Conservation (phyloP, 2,113 vertebrate species). For the Gnathonemus longibarbis region DNA sequence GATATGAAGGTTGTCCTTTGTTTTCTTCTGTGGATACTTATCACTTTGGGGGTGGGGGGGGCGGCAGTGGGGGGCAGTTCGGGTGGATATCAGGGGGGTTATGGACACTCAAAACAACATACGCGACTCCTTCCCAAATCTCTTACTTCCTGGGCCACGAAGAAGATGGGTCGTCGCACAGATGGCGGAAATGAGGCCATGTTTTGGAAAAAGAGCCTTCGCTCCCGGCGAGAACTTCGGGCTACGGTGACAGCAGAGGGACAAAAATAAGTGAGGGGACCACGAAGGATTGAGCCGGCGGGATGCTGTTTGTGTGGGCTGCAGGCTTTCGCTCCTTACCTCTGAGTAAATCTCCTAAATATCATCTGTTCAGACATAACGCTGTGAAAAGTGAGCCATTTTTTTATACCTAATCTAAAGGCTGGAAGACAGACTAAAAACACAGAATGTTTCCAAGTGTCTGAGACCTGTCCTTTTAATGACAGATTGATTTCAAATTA, state of each 20-base stretch:
- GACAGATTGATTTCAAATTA: conserved; percentile 37
- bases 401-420: neutral
- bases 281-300: neutral
- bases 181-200: conserved; percentile 30
- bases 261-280: neutral
- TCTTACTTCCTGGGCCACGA: conserved; percentile 4
- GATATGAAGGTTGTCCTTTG: conserved; percentile 28
- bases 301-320: neutral
- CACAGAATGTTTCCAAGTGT: neutral
- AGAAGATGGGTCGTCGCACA: conserved; percentile 33
- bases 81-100: neutral
- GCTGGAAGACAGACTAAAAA: neutral
- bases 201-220: conserved; percentile 24
- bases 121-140: conserved; percentile 17
- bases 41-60: neutral
- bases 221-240: conserved; percentile 29
- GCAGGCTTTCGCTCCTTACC: neutral
- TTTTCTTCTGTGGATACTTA: conserved; percentile 1
- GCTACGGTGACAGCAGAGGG: conserved; percentile 9
- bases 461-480: conserved; percentile 10
- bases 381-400: neutral
- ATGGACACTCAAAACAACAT: neutral
- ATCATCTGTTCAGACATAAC: neutral
- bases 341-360: neutral
- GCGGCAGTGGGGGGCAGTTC: neutral